Conservation (phyloP, 2,113 vertebrate genomes). For the Lycaon pictus region DNA sequence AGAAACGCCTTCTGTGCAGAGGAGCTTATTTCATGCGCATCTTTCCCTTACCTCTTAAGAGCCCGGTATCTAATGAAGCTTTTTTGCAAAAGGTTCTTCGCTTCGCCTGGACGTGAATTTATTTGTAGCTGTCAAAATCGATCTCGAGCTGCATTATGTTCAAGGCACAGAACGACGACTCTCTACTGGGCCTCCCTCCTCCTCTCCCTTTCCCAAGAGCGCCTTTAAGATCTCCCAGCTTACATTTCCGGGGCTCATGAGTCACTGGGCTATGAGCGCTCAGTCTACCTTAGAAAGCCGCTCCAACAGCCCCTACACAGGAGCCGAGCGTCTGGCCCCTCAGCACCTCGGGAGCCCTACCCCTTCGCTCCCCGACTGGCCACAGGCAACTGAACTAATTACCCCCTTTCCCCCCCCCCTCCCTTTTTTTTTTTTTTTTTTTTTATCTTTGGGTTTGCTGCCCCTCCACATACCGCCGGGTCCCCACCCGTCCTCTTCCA, state of each 20-base stretch:
- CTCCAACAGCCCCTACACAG: conserved; percentile 15
- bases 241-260: conserved; percentile 76
- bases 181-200: conserved; percentile 51
- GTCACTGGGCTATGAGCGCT: conserved; percentile 57
- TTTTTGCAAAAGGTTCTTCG: neutral
- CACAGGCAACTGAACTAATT: neutral
- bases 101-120: neutral
- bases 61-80: neutral
- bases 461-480: neutral
- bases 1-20: neutral
- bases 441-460: neutral
- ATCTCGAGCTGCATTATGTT: neutral
- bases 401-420: no score
- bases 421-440: no score
- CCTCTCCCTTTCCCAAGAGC: neutral
- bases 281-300: conserved; percentile 48
- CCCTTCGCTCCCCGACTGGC: neutral
- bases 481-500: neutral
- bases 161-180: conserved; percentile 30
- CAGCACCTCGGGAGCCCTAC: neutral
- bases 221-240: conserved; percentile 43
- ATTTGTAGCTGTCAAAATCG: conserved; percentile 61
- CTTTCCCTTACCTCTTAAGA: conserved; percentile 2
- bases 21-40: neutral
- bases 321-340: neutral